Evolutionary conservation across 2,888 invertebrate genomes (phyloP).

Genomic region (Digitonthophagus gazella): DNA sequence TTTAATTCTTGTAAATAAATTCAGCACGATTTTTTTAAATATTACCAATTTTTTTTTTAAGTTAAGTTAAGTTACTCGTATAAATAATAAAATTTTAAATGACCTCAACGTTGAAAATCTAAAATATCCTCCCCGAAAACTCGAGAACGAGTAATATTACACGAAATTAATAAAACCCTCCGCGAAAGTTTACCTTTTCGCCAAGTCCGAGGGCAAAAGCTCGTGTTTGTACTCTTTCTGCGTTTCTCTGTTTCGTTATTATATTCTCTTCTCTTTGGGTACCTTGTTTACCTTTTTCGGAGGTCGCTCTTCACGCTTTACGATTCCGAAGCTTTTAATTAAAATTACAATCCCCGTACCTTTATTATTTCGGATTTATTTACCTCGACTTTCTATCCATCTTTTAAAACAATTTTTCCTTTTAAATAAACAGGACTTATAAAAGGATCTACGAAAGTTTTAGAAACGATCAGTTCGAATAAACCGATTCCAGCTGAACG

Average conservation of each 20-base stretch:
- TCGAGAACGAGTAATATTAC: neutral
- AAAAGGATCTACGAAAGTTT: slow-evolving; percentile 75
- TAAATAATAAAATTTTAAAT: no score
- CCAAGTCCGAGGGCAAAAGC: neutral
- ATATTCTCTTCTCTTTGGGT: neutral
- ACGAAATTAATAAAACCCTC: neutral
- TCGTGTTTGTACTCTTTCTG: neutral
- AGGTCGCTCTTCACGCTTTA: neutral
- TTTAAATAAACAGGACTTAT: slow-evolving; percentile 64
- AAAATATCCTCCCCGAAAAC: neutral
- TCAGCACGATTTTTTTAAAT: no score
- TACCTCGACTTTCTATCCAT: no score
- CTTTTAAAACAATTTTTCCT: neutral
- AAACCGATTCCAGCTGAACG: slow-evolving; percentile 66
- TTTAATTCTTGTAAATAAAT: no score
- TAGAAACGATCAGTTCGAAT: slow-evolving; percentile 60
- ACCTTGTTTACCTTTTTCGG: neutral
- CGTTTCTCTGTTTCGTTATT: neutral
- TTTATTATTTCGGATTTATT: slow-evolving; percentile 1
- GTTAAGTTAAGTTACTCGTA: no score
- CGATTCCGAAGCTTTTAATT: neutral
- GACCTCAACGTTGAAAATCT: no score
- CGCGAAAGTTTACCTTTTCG: neutral
- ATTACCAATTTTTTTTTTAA: no score
- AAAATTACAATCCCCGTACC: slow-evolving; percentile 3